These are phyloP conservation scores for Trinectes maculatus DNA, from an alignment of 2,113 vertebrate species.

Conservation along the genomic window DNA sequence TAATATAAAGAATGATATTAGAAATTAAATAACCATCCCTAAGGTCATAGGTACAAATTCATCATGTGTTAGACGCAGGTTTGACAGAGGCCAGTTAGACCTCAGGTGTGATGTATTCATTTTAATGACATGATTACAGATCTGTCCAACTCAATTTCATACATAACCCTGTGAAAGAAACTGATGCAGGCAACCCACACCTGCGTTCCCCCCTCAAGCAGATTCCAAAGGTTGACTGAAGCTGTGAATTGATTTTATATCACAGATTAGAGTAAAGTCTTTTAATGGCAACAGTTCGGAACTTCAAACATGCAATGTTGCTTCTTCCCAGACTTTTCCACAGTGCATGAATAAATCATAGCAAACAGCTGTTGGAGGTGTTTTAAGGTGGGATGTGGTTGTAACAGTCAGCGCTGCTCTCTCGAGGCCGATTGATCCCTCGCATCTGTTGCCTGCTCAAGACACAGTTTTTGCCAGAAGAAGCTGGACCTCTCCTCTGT, in stretches of 20 bases:
- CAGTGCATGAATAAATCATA: constrained; percentile 33
- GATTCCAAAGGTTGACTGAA: neutral
- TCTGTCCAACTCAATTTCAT: constrained; percentile 31
- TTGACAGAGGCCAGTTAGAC: constrained; percentile 41
- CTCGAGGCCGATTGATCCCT: constrained; percentile 29
- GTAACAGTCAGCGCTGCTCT: constrained; percentile 19
- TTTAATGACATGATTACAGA: constrained; percentile 36
- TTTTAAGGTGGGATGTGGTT: constrained; percentile 57
- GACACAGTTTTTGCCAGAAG: constrained; percentile 46
- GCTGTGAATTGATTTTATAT: neutral
- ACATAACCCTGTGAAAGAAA: constrained; percentile 10
- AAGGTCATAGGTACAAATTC: constrained; percentile 22
- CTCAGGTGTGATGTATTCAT: constrained; percentile 14
- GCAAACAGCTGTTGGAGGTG: constrained; percentile 70
- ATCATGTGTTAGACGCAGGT: constrained; percentile 38
- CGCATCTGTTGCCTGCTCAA: constrained; percentile 72
- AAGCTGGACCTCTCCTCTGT: constrained; percentile 44
- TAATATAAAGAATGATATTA: too few relatives aligned
- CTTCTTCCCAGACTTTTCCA: constrained; percentile 2
- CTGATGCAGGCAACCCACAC: neutral
- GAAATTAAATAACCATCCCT: constrained; percentile 10
- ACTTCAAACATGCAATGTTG: neutral
- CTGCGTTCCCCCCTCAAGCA: neutral
- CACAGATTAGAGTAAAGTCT: neutral
- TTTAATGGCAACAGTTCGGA: neutral